Evolutionary conservation across 2,113 vertebrate species (phyloP).

Genomic region (Odocoileus hemionus): DNA sequence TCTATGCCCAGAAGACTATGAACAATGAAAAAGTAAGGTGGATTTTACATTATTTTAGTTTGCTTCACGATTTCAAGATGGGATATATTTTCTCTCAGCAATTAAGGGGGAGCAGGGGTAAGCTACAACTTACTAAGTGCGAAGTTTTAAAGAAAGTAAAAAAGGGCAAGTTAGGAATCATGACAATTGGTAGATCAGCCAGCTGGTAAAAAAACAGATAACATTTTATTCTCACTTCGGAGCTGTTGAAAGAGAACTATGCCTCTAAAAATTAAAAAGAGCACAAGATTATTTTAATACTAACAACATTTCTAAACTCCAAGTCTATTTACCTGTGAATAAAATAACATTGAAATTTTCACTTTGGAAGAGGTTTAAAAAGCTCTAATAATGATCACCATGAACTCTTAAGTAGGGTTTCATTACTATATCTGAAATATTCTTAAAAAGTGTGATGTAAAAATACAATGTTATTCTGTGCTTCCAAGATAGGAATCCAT

Average conservation of each 20-base stretch:
- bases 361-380: background rate
- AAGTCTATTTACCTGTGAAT: background rate
- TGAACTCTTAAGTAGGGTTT: background rate
- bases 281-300: background rate
- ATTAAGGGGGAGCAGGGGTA: background rate
- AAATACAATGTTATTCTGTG: background rate
- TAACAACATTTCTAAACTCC: background rate
- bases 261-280: background rate
- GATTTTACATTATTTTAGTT: constrained; percentile 1
- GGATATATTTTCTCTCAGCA: background rate
- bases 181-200: background rate
- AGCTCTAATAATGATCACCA: background rate
- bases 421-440: background rate
- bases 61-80: constrained; percentile 14
- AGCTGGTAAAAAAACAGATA: background rate
- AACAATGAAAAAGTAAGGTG: background rate
- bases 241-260: background rate
- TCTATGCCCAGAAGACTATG: background rate
- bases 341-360: background rate
- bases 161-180: background rate
- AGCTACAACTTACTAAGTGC: background rate
- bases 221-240: constrained; percentile 12
- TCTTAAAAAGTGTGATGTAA: background rate
- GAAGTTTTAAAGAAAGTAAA: background rate
- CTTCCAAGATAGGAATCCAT: background rate